Conservation (phyloP, 2,113 vertebrate genomes). For the Marmota flaviventris region DNA sequence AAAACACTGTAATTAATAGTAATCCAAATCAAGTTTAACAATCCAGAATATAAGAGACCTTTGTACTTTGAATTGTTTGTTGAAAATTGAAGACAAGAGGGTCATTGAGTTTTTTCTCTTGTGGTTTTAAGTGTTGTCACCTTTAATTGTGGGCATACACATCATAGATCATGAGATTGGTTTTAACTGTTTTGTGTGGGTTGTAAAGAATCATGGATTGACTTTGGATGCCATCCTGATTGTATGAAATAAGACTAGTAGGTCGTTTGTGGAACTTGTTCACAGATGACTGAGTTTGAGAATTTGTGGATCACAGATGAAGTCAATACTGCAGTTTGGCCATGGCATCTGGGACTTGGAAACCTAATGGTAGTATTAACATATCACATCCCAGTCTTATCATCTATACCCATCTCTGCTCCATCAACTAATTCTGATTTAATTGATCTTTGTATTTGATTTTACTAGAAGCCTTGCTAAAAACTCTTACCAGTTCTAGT, state of each 20-base stretch:
- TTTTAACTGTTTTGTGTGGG: not conserved
- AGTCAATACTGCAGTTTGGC: not conserved
- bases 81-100: not conserved
- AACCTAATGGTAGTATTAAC: not conserved
- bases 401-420: not conserved
- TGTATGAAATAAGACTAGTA: not conserved
- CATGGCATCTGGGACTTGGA: not conserved
- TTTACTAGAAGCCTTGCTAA: too few species aligned
- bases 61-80: too few species aligned
- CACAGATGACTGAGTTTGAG: not conserved
- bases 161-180: not conserved
- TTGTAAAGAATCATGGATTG: not conserved
- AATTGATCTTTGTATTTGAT: not conserved
- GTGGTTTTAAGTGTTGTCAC: not conserved
- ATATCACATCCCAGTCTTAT: not conserved
- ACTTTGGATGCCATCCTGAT: not conserved
- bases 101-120: not conserved
- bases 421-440: not conserved
- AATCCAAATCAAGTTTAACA: too few species aligned
- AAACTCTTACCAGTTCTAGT: too few species aligned
- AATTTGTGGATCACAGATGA: not conserved
- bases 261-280: too few species aligned
- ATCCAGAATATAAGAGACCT: too few species aligned
- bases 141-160: not conserved
- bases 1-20: not conserved